phyloP scores from a whole-genome alignment of 2,888 invertebrate genomes.

The Mythimna impura region DNA sequence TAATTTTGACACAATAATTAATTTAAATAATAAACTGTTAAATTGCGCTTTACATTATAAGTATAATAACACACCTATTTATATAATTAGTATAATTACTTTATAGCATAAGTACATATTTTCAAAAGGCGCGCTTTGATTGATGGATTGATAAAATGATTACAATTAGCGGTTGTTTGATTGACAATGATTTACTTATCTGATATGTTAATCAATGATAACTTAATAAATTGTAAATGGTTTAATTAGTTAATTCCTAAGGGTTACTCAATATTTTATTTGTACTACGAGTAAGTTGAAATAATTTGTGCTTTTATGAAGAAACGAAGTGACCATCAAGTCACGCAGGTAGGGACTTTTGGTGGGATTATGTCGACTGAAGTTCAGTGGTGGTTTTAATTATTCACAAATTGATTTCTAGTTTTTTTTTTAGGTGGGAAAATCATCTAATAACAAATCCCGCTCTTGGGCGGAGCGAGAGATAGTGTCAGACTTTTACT shows the following conservation, averaged over 20 bases:
- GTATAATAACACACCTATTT: background rate
- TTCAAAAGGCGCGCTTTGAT: conserved; percentile 22
- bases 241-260: background rate
- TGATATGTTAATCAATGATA: conserved; percentile 16
- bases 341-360: no score
- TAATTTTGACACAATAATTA: conserved; percentile 34
- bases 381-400: no score
- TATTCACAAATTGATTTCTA: no score
- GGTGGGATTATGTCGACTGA: no score
- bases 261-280: background rate
- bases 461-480: no score
- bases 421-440: no score
- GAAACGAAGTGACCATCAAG: no score
- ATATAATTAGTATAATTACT: conserved; percentile 48
- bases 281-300: background rate
- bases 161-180: conserved; percentile 50
- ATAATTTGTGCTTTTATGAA: background rate
- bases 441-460: no score
- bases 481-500: no score
- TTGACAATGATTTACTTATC: conserved; percentile 48
- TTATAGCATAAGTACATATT: conserved; percentile 19
- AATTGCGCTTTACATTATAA: background rate
- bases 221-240: conserved; percentile 26
- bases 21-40: conserved; percentile 33
- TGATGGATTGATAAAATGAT: conserved; percentile 53